Evolutionary conservation across 2,888 invertebrate genomes (phyloP).

Genomic region (Andricus quercusramuli): DNA sequence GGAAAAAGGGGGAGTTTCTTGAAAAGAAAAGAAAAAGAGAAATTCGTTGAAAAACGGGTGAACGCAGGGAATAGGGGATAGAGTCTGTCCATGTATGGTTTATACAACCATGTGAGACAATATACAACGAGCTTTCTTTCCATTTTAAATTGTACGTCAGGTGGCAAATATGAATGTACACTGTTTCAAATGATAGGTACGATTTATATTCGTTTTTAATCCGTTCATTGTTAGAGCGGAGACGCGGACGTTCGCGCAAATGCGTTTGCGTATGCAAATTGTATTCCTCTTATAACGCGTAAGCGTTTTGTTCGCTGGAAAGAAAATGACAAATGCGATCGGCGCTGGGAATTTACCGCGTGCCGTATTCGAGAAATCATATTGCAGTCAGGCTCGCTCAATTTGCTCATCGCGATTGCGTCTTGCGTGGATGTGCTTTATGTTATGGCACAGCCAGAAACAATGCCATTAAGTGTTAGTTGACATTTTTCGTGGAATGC

Average conservation of each 20-base stretch:
- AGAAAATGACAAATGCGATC: conserved; percentile 40
- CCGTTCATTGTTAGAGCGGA: conserved; percentile 19
- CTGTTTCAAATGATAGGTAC: conserved; percentile 6
- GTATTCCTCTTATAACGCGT: conserved; percentile 36
- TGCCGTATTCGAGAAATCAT: conserved; percentile 33
- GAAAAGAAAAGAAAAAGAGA: too few relatives aligned
- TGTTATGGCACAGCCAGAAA: background rate
- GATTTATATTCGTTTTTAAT: conserved; percentile 38
- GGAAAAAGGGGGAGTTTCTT: too few relatives aligned
- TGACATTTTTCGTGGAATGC: background rate
- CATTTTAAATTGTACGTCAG: background rate
- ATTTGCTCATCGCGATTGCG: conserved; percentile 18
- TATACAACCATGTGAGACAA: background rate
- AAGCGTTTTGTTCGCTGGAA: conserved; percentile 34
- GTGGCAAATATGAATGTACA: conserved; percentile 16
- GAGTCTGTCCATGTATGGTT: too few relatives aligned
- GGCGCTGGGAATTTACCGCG: conserved; percentile 26
- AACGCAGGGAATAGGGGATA: too few relatives aligned
- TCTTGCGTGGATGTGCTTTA: conserved; percentile 5
- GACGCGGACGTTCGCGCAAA: conserved; percentile 31
- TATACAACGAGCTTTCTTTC: background rate
- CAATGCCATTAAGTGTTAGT: conserved; percentile 19
- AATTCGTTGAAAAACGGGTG: too few relatives aligned
- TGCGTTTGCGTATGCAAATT: conserved; percentile 41
- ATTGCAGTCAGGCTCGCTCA: conserved; percentile 30